Evolutionary conservation across 2,113 vertebrate genomes (phyloP), one percentile per base, ranked within the genome.

Genomic region (Leptobrachium leishanense): DNA sequence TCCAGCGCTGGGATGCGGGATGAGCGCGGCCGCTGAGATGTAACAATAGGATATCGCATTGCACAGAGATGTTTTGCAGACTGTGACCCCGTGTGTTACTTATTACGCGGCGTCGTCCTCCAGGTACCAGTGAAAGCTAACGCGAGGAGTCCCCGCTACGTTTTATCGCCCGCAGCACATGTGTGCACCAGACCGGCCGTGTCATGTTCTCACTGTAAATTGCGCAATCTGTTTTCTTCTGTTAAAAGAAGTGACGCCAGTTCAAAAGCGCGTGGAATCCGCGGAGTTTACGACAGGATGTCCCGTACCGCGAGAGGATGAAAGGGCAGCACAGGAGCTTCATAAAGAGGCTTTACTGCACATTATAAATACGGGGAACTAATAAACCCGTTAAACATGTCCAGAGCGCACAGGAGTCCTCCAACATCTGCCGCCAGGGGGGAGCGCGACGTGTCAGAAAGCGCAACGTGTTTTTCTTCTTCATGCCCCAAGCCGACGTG

Each of bases 201-300:
- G n/a, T 55, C 6, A 46, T 2, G 1, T 40, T 42, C 69, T 53
- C 20, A 40, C 46, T 54, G 50, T 40, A 31, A 1, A 31, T 72
- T 72, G 69, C 69, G 31, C 69, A 72, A 72, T 72, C 46, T 54
- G 46, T 54, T 54, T 72, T 70, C 10, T 70, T 70, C 68, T 70
- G 20, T 50, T 70, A 2, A 15, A 70, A 39, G 12, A 39, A 71
- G 44, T 70, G 43, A 70, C 68, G 43, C 43, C 68, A 70, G 13
- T 70, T 70, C 5, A 54, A 71, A 54, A 15, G 50, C 2, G 11
- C 40, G n/a, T 39, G 62, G 13, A 39, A 20, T 54, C 69, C 46
- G 11, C n/a, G n/a, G 20, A 3, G 69, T 41, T 72, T 72, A 54
- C 69, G 54, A 11, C 69, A 72, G 69, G 69, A 69, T 20, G n/a